phyloP scores from a whole-genome alignment of 2,888 invertebrate species.

The Volucella bombylans region DNA sequence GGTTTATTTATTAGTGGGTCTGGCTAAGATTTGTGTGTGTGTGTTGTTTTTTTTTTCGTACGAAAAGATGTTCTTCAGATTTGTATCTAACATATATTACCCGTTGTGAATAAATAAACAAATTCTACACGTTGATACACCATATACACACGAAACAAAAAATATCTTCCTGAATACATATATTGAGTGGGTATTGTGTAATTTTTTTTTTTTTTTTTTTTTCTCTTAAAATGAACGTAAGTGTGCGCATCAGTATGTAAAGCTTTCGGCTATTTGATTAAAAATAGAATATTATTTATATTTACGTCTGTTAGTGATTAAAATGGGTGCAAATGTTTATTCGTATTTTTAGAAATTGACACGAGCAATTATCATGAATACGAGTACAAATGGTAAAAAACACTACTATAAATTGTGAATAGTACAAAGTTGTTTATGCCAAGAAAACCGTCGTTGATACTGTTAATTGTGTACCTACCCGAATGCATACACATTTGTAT shows the following conservation, averaged over 20 bases:
- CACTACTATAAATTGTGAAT: constrained; percentile 5
- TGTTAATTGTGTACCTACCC: too few relatives aligned
- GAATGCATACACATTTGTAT: background rate
- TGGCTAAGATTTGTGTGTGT: constrained; percentile 28
- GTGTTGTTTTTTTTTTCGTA: constrained; percentile 7
- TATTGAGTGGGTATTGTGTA: constrained; percentile 37
- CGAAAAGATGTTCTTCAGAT: too few relatives aligned
- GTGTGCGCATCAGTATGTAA: constrained; percentile 18
- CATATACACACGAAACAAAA: constrained; percentile 8
- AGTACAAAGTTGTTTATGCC: constrained; percentile 4
- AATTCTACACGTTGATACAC: background rate
- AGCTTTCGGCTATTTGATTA: constrained; percentile 55
- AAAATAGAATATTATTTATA: constrained; percentile 73
- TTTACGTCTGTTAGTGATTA: constrained; percentile 67
- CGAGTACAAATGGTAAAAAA: constrained; percentile 42
- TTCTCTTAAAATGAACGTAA: constrained; percentile 13
- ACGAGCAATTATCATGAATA: constrained; percentile 53
- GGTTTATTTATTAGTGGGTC: constrained; percentile 28
- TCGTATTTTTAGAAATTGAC: constrained; percentile 56
- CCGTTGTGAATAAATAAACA: constrained; percentile 61
- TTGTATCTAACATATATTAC: constrained; percentile 54
- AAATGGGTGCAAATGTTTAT: constrained; percentile 64
- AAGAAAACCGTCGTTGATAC: constrained; percentile 1
- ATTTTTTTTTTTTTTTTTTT: constrained; percentile 44
- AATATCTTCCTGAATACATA: constrained; percentile 40